Base-by-base conservation (phyloP, 2,113 vertebrate genomes). In the Chauna torquata region DNA sequence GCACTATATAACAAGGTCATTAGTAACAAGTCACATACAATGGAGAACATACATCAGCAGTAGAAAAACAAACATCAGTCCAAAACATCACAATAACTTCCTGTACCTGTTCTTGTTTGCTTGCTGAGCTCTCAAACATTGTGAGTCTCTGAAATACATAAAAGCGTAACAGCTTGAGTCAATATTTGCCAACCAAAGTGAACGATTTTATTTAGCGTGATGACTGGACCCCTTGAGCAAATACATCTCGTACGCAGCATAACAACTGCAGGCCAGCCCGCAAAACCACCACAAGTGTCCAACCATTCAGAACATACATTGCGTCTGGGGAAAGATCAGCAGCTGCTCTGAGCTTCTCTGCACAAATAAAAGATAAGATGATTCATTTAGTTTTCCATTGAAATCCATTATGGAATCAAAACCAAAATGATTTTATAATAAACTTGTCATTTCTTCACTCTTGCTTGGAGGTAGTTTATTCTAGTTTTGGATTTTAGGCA, bases 91-190 rank as follows among this genome's bases (percentile, higher is more conserved):
- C 97, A 97, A 97, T 98, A 97, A 98, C 98, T 98, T 98, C 98
- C 98, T 98, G 94, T 98, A 98, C 98, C 98, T 98, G 96, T 95
- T 97, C 97, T 97, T 98, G 98, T 98, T 98, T 98, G 98, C 98
- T 98, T 98, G 95, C 97, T 98, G 98, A 98, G 96, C 98, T 98
- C 96, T 98, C 92, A 92, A 98, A 98, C 95, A 97, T 94, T 97
- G 97, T 96, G 96, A 98, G 96, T 91, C 97, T 97, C 97, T 98
- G 98, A 98, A 98, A 98, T 97, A 98, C 97, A 98, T 97, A 98
- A 98, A 98, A 98, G 97, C 82, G 12, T 98, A 98, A 97, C 98
- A 98, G 97, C 97, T 98, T 98, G 96, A 97, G 98, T 98, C 98
- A 98, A 98, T 98, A 98, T 98, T 98, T 98, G 97, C 96, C 20